Evolutionary conservation across 2,888 invertebrate genomes (phyloP), one percentile per base, ranked within the genome.

Genomic region (Eupithecia vulgata): DNA sequence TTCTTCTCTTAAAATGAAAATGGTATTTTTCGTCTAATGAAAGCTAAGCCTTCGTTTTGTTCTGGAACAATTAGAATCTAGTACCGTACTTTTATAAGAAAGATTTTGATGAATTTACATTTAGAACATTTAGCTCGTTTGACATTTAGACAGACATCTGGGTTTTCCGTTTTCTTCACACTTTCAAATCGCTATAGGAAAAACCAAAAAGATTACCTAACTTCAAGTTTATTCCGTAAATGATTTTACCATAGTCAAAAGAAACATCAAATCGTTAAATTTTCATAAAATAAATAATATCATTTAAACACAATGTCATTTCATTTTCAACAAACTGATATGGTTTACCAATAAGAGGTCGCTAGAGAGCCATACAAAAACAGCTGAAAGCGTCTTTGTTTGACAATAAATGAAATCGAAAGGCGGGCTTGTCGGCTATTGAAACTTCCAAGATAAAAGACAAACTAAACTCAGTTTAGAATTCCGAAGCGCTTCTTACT

Each of bases 381-480:
- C 66, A 68, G 72, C 75, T 72, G 72, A 72, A 70, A 72, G 72
- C 67, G 69, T 70, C 74, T 75, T 76, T 75, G 74, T 78, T 72
- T 68, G 70, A 70, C 73, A 78, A 74, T 75, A 74, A 78, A 75
- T 74, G 78, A 81, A 81, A 80, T 75, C 73, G 78, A 79, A 79
- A 81, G 75, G 62, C 65, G 81, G 77, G 67, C 74, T 72, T 77
- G 80, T 68, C 78, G 74, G 79, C 79, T 78, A 79, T 79, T 75
- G 78, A 70, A 81, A 80, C 81, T 80, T 79, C 65, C 68, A 78
- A 81, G 80, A 79, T 81, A 80, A 81, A 80, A 76, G 77, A 77
- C 80, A 78, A 72, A 78, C 78, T 73, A 78, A 78, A 79, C 79
- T 80, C 75, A 76, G 78, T 80, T 80, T 76, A 77, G 78, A 76